phyloP scores from a whole-genome alignment of 2,113 vertebrate species.

The Megatriorchis doriae region DNA sequence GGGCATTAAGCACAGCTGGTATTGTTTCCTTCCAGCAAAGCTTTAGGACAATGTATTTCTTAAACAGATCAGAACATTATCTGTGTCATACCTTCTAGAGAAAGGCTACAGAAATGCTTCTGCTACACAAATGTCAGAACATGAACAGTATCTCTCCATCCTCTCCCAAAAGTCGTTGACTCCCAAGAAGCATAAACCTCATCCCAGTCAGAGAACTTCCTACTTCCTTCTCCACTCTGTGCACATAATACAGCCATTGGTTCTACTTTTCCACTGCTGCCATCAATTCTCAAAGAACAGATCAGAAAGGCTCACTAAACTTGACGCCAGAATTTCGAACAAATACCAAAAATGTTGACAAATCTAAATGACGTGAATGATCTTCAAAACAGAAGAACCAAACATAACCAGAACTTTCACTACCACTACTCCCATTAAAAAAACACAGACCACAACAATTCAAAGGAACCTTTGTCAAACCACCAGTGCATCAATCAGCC shows the following conservation, averaged over 20 bases:
- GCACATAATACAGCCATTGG: neutral
- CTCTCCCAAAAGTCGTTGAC: neutral
- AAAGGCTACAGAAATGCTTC: conserved; percentile 2
- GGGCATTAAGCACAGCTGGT: neutral
- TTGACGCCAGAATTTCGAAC: neutral
- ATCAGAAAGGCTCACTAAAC: neutral
- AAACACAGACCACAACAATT: neutral
- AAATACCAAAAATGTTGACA: neutral
- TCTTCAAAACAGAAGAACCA: neutral
- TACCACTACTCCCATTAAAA: neutral
- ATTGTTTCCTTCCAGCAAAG: conserved; percentile 25
- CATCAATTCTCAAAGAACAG: neutral
- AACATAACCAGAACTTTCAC: neutral
- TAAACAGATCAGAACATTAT: neutral
- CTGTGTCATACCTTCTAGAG: neutral
- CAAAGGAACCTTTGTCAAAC: neutral
- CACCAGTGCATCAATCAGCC: neutral
- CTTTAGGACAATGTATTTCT: conserved; percentile 11
- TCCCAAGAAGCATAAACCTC: neutral
- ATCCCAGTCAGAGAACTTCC: neutral
- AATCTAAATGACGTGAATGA: neutral
- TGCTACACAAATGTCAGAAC: neutral
- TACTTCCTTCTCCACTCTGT: neutral
- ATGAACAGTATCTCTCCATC: neutral
- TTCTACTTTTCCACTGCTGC: neutral